Evolutionary conservation across 2,797 vertebrate species (phyloP), one percentile per base, ranked within the genome.

Genomic region (Crocodylus rhombifer): DNA sequence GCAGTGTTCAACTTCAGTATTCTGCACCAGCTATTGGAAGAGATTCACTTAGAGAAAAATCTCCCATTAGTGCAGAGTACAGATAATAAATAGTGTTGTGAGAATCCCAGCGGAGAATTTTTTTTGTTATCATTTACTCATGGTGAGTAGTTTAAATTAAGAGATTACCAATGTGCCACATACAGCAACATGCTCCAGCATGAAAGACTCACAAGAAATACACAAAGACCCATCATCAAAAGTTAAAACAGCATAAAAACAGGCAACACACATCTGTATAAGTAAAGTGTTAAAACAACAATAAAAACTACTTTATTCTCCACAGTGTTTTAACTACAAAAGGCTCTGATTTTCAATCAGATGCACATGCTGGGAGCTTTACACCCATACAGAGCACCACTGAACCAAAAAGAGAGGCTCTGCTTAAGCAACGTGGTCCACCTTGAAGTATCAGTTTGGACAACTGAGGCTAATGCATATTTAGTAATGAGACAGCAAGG

Each of bases 381-480:
- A 0, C 77, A 80, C 60, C 69, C 0, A 0, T 89, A 90, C 2
- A 88, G 62, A 61, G 55, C 95, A 88, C 77, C 77, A 36, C 80
- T 84, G 36, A 84, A 91, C 84, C 92, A 7, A 91, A 74, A 91
- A 96, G 93, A 91, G 91, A 95, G 92, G 93, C 96, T 96, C 96
- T 95, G 86, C 90, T 91, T 91, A 85, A 94, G 91, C 77, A 91
- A 51, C 64, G 33, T 17, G 73, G 87, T 67, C 56, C 87, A 77
- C 74, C n/a, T 28, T 58, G 92, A 63, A 93, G 81, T 69, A 91
- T 93, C 79, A 91, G 79, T 28, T 8, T 33, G 8, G 74, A 77
- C 71, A 55, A 91, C 23, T 87, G 87, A 77, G 61, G 79, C 56
- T 75, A 82, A 80, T 15, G 36, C 51, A 14, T 10, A 14, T 36